These are phyloP conservation scores for Pyrocephalus nanus DNA, from an alignment of 2,797 vertebrate genomes.

Conservation along the genomic window DNA sequence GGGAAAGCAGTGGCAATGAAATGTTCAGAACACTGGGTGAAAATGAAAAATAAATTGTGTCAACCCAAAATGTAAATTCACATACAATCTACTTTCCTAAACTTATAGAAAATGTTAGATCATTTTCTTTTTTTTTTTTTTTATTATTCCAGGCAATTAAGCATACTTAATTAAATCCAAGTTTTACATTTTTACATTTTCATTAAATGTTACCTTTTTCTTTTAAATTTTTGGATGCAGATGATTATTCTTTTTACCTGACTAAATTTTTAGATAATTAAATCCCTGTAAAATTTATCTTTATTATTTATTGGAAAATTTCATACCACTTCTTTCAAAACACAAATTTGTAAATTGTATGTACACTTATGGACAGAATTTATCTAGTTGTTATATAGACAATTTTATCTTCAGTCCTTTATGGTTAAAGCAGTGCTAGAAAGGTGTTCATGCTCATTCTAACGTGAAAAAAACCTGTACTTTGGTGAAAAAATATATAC, in stretches of 20 bases:
- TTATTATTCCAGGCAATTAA: not conserved
- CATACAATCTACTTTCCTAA: not conserved
- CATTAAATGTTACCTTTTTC: not conserved
- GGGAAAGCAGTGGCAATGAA: not conserved
- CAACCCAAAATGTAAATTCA: not conserved
- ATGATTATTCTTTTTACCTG: not conserved
- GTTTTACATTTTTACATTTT: not conserved
- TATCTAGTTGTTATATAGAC: not conserved
- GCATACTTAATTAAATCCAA: not conserved
- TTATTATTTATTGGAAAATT: not conserved
- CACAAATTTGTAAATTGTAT: not conserved
- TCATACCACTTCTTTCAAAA: not conserved
- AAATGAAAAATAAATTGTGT: not conserved
- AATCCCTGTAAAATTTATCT: not conserved
- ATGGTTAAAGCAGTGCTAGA: not conserved
- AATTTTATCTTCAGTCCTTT: not conserved
- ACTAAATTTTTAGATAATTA: not conserved
- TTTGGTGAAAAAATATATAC: conserved; percentile 32
- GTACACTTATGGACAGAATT: not conserved
- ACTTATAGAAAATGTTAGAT: not conserved
- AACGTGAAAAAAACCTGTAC: not conserved
- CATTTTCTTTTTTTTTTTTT: not conserved
- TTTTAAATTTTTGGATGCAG: not conserved
- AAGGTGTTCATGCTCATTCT: not conserved
- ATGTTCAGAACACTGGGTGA: not conserved